Conservation (phyloP, 2,888 invertebrate species). For the Tinea pellionella region DNA sequence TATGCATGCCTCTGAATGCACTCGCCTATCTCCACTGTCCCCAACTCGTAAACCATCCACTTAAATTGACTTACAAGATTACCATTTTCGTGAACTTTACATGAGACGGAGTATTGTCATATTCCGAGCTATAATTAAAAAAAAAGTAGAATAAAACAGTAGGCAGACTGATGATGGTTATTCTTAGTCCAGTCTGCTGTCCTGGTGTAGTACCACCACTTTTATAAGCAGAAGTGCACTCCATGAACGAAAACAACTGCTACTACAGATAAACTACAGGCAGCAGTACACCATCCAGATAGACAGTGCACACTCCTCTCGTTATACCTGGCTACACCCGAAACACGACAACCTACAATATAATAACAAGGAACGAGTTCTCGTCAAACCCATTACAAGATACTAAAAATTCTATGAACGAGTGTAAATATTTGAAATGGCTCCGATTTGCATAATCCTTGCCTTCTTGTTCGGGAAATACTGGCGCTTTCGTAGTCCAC, state of each 20-base stretch:
- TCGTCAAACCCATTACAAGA: background rate
- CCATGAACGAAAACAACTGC: too few relatives aligned
- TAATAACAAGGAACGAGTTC: background rate
- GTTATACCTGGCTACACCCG: too few relatives aligned
- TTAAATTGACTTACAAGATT: background rate
- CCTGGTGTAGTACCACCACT: conserved; percentile 14
- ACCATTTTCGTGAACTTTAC: conserved; percentile 20
- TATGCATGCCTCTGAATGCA: conserved; percentile 4
- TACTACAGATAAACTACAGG: too few relatives aligned
- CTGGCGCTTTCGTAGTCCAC: too few relatives aligned
- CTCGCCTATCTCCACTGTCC: background rate
- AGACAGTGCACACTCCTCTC: too few relatives aligned
- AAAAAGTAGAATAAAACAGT: too few relatives aligned
- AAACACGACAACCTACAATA: too few relatives aligned
- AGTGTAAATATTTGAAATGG: background rate
- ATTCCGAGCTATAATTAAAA: too few relatives aligned
- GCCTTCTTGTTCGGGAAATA: background rate
- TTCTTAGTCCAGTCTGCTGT: conserved; percentile 24
- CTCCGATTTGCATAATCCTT: background rate
- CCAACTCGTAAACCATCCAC: background rate
- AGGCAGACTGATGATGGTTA: too few relatives aligned
- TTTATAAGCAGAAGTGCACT: too few relatives aligned
- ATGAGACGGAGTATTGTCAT: conserved; percentile 30
- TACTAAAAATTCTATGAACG: background rate
- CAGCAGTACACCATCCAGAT: too few relatives aligned